Evolutionary conservation across 92 coral and sea anemone genomes (phyloP), one percentile per base, ranked within the genome.

Genomic region (Zoanthus sansibaricus): DNA sequence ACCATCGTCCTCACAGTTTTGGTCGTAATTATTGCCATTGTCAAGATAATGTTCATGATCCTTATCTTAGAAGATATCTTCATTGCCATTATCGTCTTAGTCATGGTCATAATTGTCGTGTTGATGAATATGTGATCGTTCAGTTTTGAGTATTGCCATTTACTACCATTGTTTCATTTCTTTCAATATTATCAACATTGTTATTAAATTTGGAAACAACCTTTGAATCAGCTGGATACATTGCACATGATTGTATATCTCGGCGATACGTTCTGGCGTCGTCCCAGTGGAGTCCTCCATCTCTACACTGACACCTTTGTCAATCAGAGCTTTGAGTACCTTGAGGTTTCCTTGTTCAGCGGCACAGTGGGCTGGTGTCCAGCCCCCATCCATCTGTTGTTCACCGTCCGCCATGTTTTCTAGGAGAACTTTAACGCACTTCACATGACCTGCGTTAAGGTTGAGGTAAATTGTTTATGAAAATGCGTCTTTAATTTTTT

Each of bases 301-400:
- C 17, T 88, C 91, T 64, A 97, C 95, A 13, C 95, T 89, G 9
- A 86, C 94, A 18, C 86, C 93, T 54, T 82, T 87, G 7, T 87
- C 92, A 45, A 93, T 90, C 9, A 95, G 95, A 72, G 92, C 91
- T 93, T 89, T 94, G 83, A 97, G 84, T 92, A 95, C 91, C 45
- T 89, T 93, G 42, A 89, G 52, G 83, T 91, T 93, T 3, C 98
- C 98, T 18, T 88, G 87, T 76, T 95, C 99, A 87, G 99, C 98
- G 77, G 98, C 99, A 73, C 99, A 97, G 83, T 97, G 99, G 5
- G 98, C 99, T 56, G 99, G 96, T 51, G 99, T 97, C 97, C 98
- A 95, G 17, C 98, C 99, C 30, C 99, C 99, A 30, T 92, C 76
- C 99, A 93, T 97, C 87, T 95, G 99, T 97, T 95, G 93, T 74